Conservation (phyloP, 2,797 vertebrate species). For the Amphiprion clarkii region DNA sequence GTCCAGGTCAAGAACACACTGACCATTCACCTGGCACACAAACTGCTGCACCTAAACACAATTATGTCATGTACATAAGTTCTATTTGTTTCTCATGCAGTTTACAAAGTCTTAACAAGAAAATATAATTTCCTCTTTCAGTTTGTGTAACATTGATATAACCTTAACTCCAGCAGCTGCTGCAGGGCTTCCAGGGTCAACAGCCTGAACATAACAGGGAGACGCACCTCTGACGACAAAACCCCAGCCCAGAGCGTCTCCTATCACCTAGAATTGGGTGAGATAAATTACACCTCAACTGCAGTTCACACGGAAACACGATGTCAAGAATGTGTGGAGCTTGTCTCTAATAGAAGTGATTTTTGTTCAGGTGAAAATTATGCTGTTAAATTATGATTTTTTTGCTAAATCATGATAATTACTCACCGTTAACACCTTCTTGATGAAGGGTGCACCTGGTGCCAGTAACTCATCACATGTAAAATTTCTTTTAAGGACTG, state of each 20-base stretch:
- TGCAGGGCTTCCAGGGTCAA: constrained; percentile 91
- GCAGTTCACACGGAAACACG: neutral
- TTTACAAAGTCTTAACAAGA: neutral
- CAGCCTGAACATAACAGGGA: constrained; percentile 92
- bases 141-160: constrained; percentile 1
- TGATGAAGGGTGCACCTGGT: constrained; percentile 89
- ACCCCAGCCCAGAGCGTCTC: constrained; percentile 92
- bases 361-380: neutral
- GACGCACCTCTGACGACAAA: constrained; percentile 89
- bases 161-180: constrained; percentile 93
- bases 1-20: constrained; percentile 87
- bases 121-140: neutral
- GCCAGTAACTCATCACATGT: constrained; percentile 89
- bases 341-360: neutral
- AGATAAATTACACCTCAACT: constrained; percentile 12
- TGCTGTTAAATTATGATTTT: too few relatives aligned
- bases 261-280: constrained; percentile 84
- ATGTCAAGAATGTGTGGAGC: neutral
- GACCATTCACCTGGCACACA: constrained; percentile 89
- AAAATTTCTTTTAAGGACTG: constrained; percentile 86
- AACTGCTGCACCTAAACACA: constrained; percentile 88
- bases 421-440: constrained; percentile 89
- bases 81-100: neutral
- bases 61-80: neutral
- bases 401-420: constrained; percentile 1